Conservation (phyloP, 2,113 vertebrate species). For the Beaufortia kweichowensis region DNA sequence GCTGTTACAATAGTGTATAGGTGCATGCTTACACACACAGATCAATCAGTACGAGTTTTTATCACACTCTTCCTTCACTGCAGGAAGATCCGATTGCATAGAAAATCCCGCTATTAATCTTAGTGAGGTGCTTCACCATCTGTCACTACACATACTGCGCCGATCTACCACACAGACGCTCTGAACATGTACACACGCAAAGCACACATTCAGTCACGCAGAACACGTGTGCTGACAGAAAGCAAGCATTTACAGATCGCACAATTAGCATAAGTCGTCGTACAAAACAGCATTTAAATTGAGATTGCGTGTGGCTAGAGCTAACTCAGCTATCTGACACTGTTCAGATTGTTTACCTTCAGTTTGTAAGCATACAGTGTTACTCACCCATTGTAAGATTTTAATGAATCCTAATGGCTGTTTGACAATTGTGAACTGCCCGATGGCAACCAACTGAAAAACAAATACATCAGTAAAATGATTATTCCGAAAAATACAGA, state of each 20-base stretch:
- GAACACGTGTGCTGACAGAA: slow-evolving; percentile 41
- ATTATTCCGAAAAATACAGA: too few relatives aligned
- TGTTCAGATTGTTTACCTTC: not conserved
- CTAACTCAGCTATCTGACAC: not conserved
- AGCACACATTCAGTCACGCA: slow-evolving; percentile 8
- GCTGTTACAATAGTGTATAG: not conserved
- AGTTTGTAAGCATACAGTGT: too few relatives aligned
- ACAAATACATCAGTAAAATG: slow-evolving; percentile 38
- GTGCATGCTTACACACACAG: slow-evolving; percentile 53
- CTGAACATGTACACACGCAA: slow-evolving; percentile 48
- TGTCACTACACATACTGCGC: slow-evolving; percentile 62
- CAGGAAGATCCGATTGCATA: slow-evolving; percentile 70
- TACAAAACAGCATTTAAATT: too few relatives aligned
- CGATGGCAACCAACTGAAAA: slow-evolving; percentile 80
- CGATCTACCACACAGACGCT: slow-evolving; percentile 41
- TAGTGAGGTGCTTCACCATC: slow-evolving; percentile 73
- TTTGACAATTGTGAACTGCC: slow-evolving; percentile 86
- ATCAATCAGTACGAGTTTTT: slow-evolving; percentile 74
- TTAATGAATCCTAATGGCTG: slow-evolving; percentile 90
- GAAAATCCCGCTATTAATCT: slow-evolving; percentile 76
- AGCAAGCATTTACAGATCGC: not conserved
- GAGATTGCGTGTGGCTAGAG: too few relatives aligned
- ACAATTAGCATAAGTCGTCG: too few relatives aligned
- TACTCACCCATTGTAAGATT: slow-evolving; percentile 88
- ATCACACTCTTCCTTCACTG: slow-evolving; percentile 64